Evolutionary conservation across 2,797 vertebrate genomes (phyloP).

Genomic region (Cephalopachus bancanus): DNA sequence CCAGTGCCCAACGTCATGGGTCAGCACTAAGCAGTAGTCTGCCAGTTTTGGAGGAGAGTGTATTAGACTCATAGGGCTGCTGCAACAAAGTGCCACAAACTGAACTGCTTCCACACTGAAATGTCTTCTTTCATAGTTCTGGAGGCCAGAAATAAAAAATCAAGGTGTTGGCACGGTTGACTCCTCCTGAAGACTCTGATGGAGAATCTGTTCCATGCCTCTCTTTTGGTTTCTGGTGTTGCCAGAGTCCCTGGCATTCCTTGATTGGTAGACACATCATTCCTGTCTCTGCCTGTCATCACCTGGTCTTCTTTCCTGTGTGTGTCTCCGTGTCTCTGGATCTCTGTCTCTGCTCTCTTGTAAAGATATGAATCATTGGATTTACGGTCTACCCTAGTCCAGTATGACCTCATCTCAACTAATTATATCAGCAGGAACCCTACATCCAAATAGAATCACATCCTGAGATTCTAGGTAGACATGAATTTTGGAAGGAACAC

Average conservation of each 20-base stretch:
- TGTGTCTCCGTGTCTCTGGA: neutral
- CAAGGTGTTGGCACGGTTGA: no score
- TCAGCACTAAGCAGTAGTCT: neutral
- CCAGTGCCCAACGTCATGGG: rapidly evolving
- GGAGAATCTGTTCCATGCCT: neutral
- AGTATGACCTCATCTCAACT: neutral
- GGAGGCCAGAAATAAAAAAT: neutral
- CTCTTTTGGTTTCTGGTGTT: no score
- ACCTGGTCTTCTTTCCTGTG: neutral
- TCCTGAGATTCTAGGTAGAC: neutral
- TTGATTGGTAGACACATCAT: neutral
- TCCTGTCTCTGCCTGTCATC: neutral
- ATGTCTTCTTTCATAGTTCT: neutral
- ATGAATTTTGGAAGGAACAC: neutral
- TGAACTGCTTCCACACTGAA: neutral
- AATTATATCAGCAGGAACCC: neutral
- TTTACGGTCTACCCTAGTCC: neutral
- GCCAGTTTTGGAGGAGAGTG: neutral
- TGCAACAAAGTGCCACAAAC: neutral
- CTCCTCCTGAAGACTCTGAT: neutral
- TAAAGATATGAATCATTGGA: neutral
- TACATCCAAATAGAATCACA: neutral
- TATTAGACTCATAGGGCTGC: neutral
- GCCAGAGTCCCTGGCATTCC: neutral
- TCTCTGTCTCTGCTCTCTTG: neutral